These are phyloP conservation scores for Actinemys pallida DNA, from an alignment of 2,113 vertebrate species.

Conservation along the genomic window DNA sequence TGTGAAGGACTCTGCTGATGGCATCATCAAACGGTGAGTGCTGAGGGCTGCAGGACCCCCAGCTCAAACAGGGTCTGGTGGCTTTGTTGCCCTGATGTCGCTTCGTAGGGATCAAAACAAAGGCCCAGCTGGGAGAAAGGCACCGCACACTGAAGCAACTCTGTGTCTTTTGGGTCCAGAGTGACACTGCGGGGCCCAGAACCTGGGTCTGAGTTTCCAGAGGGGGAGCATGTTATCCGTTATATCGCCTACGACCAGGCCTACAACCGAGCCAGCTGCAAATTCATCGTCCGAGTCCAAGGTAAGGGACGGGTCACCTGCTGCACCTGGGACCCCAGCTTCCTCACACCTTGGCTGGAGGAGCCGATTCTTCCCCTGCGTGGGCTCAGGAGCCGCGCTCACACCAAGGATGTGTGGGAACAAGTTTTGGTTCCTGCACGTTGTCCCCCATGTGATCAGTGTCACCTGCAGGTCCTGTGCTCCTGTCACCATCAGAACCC, in stretches of 20 bases:
- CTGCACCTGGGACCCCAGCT: not conserved
- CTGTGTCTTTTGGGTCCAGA: conserved; percentile 68
- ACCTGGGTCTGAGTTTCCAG: conserved; percentile 87
- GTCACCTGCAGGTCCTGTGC: fast-evolving
- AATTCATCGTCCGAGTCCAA: conserved; percentile 92
- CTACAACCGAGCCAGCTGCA: conserved; percentile 94
- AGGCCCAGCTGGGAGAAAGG: not conserved
- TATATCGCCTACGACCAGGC: conserved; percentile 93
- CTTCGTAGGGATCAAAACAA: too few relatives aligned
- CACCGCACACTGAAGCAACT: not conserved
- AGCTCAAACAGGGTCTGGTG: not conserved
- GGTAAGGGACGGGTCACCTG: conserved; percentile 73
- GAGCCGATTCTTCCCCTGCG: too few relatives aligned
- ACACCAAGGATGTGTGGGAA: not conserved
- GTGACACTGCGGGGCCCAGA: conserved; percentile 86
- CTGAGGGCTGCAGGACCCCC: fast-evolving
- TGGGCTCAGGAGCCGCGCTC: too few relatives aligned
- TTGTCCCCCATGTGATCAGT: not conserved
- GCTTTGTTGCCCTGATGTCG: not conserved
- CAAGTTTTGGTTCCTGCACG: not conserved
- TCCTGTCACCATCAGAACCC: not conserved
- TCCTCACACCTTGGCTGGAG: not conserved
- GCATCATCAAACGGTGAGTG: conserved; percentile 86
- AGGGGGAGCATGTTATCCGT: conserved; percentile 89
- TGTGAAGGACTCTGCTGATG: conserved; percentile 91